Base-by-base conservation (phyloP, 2,797 vertebrate species). In the Dromococcyx pavoninus region DNA sequence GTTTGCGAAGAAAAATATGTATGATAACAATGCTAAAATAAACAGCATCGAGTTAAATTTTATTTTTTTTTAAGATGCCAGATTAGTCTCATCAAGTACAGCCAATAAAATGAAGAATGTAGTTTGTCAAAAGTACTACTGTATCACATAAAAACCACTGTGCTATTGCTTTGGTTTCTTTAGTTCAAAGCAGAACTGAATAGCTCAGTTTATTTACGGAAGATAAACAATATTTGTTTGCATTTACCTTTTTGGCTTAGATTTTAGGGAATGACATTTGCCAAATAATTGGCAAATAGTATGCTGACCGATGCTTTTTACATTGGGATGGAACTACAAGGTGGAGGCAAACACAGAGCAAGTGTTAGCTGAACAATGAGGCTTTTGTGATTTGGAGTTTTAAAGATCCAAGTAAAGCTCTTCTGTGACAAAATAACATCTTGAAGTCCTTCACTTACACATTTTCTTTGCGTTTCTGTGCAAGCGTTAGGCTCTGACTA, bases 201-300 rank as follows among this genome's bases (percentile, higher is more conserved):
- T 83, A 90, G 25, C 79, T 91, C n/a, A 46, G 51, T 96, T 96
- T 97, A 80, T 94, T 96, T 95, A 81, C 27, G 37, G 91, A 95
- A 82, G 61, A 94, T 89, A 96, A 96, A 33, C 54, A 91, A 2
- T 93, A 94, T 96, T 95, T 97, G 41, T 81, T 96, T 88, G 66
- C 67, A 39, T 94, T 92, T 92, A 66, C 71, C 61, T 53, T 86
- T 93, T 88, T 95, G 87, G 81, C 61, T 69, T 90, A 24, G 65
- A 19, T 90, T 92, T 90, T 82, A 90, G 77, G 83, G 69, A 93
- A 58, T 60, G 88, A 7, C 0, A 27, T 92, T 94, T 91, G 71
- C 65, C 86, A 92, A 72, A 65, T 80, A 69, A 66, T 75, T 93
- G 92, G 48, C 89, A 92, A 71, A 81, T 44, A 74, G 78, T 41